A percentile compares a stretch with the other conserved stretches of the same genome.
phyloP scores from a whole-genome alignment of 2,113 vertebrate genomes.

The Coracopsis vasa region DNA sequence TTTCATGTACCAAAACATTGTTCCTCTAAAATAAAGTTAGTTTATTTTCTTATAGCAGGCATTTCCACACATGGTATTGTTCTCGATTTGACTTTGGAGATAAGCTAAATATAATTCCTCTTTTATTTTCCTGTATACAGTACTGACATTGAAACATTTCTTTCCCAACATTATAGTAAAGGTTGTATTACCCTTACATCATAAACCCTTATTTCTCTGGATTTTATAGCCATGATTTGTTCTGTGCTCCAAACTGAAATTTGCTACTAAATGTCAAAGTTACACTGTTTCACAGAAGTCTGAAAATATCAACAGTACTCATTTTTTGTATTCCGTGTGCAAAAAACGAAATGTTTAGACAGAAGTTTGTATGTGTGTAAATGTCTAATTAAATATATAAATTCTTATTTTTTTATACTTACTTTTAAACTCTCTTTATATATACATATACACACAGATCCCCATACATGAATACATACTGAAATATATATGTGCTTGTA shows the following conservation, averaged over 20 bases:
- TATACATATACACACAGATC: background rate
- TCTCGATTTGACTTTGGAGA: background rate
- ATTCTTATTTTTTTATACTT: background rate
- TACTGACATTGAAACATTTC: background rate
- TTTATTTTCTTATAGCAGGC: background rate
- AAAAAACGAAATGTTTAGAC: background rate
- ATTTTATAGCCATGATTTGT: background rate
- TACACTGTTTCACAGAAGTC: background rate
- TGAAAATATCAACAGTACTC: background rate
- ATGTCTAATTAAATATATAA: background rate
- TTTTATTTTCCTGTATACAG: background rate
- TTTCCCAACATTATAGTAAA: background rate
- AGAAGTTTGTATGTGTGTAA: background rate
- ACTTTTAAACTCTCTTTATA: background rate
- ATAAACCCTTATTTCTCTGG: background rate
- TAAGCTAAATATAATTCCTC: slow-evolving; percentile 5
- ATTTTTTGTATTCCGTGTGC: background rate
- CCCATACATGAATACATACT: background rate
- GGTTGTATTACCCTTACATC: background rate
- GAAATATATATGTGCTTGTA: background rate
- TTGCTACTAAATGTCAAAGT: background rate
- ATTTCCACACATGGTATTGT: background rate
- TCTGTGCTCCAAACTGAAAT: background rate
- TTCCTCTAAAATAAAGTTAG: background rate
- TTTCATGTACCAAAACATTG: background rate